Conservation (phyloP, 2,797 vertebrate species). For the Hippoglossus hippoglossus region DNA sequence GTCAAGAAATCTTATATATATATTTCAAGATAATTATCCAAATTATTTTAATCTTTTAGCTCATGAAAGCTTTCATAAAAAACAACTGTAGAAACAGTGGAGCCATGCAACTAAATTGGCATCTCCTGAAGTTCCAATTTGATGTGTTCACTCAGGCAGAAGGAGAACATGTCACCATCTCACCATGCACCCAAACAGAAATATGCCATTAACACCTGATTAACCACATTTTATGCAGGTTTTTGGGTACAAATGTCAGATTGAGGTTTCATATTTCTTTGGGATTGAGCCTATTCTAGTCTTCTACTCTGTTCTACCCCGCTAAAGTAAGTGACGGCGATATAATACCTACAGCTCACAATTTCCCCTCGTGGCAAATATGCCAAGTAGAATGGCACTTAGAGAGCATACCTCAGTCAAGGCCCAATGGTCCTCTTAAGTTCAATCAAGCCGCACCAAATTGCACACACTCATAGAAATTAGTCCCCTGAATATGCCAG, state of each 20-base stretch:
- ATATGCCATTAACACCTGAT: constrained; percentile 5
- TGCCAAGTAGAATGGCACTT: too few relatives aligned
- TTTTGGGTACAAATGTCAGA: constrained; percentile 6
- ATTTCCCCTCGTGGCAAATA: neutral
- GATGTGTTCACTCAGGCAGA: constrained; percentile 19
- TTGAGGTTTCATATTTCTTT: neutral
- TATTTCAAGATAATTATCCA: constrained; percentile 27
- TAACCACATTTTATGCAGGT: constrained; percentile 3
- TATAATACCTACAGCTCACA: neutral
- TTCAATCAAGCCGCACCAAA: too few relatives aligned
- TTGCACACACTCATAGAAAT: too few relatives aligned
- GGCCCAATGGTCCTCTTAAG: too few relatives aligned
- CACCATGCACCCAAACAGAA: neutral
- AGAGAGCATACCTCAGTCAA: too few relatives aligned
- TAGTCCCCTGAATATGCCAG: too few relatives aligned
- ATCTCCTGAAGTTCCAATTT: neutral
- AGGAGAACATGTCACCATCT: constrained; percentile 10
- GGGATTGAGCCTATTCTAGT: too few relatives aligned
- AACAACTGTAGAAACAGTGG: neutral
- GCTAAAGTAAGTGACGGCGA: neutral
- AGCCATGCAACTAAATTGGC: constrained; percentile 17
- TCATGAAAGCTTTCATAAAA: constrained; percentile 6
- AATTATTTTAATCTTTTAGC: constrained; percentile 11
- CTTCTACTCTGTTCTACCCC: too few relatives aligned
- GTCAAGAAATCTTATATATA: constrained; percentile 30